These are phyloP conservation scores for Syngnathus rostellatus DNA, from an alignment of 2,797 vertebrate genomes.

Conservation along the genomic window DNA sequence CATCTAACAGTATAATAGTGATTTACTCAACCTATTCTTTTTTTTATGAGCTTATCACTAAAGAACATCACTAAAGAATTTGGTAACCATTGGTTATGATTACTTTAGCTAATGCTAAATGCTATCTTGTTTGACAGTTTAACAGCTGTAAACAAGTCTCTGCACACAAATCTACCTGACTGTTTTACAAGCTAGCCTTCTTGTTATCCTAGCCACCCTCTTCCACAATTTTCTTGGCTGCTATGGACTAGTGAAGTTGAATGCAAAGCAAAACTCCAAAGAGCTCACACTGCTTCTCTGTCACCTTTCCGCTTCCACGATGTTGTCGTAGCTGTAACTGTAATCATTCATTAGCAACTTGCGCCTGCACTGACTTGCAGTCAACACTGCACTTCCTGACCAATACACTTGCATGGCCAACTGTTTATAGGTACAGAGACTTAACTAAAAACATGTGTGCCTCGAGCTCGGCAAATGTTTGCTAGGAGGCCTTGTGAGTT, in stretches of 20 bases:
- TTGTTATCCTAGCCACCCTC: no score
- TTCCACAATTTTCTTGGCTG: background rate
- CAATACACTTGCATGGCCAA: conserved; percentile 57
- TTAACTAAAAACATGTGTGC: conserved; percentile 69
- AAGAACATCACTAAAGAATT: no score
- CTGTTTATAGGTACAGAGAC: conserved; percentile 70
- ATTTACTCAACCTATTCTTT: no score
- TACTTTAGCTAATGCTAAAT: no score
- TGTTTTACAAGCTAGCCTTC: no score
- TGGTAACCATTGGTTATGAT: no score
- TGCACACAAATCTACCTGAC: background rate
- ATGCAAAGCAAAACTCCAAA: background rate
- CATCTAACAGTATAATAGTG: no score
- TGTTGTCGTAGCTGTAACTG: conserved; percentile 20
- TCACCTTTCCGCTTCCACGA: conserved; percentile 6
- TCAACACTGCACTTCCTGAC: conserved; percentile 63
- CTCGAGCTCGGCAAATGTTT: conserved; percentile 54
- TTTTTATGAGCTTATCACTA: no score
- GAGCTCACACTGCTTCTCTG: conserved; percentile 15
- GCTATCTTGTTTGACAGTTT: no score
- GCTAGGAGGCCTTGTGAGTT: conserved; percentile 39
- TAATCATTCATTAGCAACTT: conserved; percentile 62
- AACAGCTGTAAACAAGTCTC: no score
- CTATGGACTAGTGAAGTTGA: background rate
- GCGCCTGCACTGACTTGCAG: conserved; percentile 62